A percentile compares a stretch with the other conserved stretches of the same genome.
Conservation (phyloP, 2,888 invertebrate species). For the Elegia similella region DNA sequence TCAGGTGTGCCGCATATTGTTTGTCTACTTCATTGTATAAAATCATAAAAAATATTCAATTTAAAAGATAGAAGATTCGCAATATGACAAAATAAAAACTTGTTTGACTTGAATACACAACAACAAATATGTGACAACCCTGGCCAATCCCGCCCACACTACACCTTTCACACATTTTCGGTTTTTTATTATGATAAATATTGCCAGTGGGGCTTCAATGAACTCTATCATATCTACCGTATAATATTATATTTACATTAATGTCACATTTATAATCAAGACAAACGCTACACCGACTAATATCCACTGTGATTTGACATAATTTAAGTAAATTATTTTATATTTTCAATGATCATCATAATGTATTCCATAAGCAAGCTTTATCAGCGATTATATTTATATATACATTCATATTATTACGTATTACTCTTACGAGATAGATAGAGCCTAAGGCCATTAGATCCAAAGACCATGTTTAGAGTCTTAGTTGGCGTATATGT, state of each 20-base stretch:
- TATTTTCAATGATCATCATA: slow-evolving; percentile 7
- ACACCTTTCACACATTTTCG: slow-evolving; percentile 9
- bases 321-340: slow-evolving; percentile 11
- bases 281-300: slow-evolving; percentile 1
- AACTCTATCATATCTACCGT: neutral
- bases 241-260: slow-evolving; percentile 11
- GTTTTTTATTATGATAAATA: slow-evolving; percentile 13
- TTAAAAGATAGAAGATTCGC: no score
- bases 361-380: neutral
- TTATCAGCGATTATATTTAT: neutral
- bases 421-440: no score
- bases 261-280: slow-evolving; percentile 5
- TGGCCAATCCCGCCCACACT: neutral
- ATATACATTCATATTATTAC: neutral
- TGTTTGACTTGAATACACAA: neutral
- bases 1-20: no score
- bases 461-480: no score
- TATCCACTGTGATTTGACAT: slow-evolving; percentile 9
- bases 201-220: slow-evolving; percentile 1
- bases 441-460: no score
- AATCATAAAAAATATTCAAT: no score
- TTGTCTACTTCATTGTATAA: no score
- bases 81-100: no score
- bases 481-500: no score
- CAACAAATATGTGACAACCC: neutral